Conservation (phyloP, 2,888 invertebrate species). For the Sinodicranocentrus sp. region DNA sequence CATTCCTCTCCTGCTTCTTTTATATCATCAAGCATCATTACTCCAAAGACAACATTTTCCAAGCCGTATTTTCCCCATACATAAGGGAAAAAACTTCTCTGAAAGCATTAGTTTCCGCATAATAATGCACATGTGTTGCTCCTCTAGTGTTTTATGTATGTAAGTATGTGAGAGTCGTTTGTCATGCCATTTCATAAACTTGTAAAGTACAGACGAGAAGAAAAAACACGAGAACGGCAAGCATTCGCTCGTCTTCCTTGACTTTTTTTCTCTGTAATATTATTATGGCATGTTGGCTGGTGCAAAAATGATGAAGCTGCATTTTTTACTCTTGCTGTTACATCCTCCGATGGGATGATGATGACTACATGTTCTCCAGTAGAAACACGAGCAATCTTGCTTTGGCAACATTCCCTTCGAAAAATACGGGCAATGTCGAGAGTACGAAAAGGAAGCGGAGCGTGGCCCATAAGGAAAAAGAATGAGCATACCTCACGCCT, state of each 20-base stretch:
- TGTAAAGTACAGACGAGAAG: slow-evolving; percentile 26
- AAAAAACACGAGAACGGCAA: slow-evolving; percentile 20
- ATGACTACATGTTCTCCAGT: slow-evolving; percentile 31
- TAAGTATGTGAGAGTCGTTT: slow-evolving; percentile 45
- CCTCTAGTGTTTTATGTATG: not conserved
- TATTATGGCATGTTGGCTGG: slow-evolving; percentile 38
- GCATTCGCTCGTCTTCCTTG: slow-evolving; percentile 3
- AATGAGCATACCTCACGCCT: slow-evolving; percentile 58
- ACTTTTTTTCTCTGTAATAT: slow-evolving; percentile 35
- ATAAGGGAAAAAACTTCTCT: not conserved
- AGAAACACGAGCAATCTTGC: not conserved
- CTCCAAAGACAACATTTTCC: slow-evolving; percentile 49
- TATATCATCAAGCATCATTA: slow-evolving; percentile 58
- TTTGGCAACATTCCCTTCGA: slow-evolving; percentile 55
- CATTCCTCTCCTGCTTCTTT: too few relatives aligned
- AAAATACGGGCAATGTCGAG: slow-evolving; percentile 58
- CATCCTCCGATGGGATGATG: slow-evolving; percentile 13
- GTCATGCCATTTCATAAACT: slow-evolving; percentile 58
- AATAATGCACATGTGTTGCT: slow-evolving; percentile 51
- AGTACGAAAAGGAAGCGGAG: slow-evolving; percentile 53
- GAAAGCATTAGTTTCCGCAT: not conserved
- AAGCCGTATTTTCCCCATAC: not conserved
- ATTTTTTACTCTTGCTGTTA: slow-evolving; percentile 51
- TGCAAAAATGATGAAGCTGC: slow-evolving; percentile 69
- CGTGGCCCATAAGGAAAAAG: slow-evolving; percentile 60